Evolutionary conservation across 2,113 vertebrate genomes (phyloP), one percentile per base, ranked within the genome.

Genomic region (Calidris pugnax): DNA sequence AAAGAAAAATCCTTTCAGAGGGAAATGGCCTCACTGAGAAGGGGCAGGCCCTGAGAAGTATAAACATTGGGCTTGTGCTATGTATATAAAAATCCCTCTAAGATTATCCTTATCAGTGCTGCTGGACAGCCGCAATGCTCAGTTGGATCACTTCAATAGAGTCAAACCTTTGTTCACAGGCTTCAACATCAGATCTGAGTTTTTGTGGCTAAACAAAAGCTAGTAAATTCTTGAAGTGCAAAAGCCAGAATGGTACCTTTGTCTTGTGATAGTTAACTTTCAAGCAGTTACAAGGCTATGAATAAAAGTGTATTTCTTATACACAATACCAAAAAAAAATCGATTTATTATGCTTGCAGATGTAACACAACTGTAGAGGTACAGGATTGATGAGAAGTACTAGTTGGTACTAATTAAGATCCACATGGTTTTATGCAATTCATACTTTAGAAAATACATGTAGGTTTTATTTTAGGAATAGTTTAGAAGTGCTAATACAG

Each of bases 401-500:
- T 32, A 91, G 66, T 83, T 71, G 59, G 47, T 19, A 63, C 51
- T 68, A 88, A 73, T n/a, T 45, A 56, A 53, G 60, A 67, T 24
- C 84, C 60, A 87, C 56, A 83, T 41, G 75, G 56, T 30, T 87
- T 94, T 56, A 93, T 37, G 24, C 60, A 80, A 14, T 47, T 81
- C 64, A 77, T 24, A 72, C 81, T 89, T 77, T 24, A 41, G 47
- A 39, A 74, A 81, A 59, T 63, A 89, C 72, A 91, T 24, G 87
- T 48, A 68, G 30, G 37, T 92, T 95, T 92, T 85, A 79, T 56
- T 80, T 16, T 77, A 62, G 73, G n/a, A 94, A 92, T 64, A 85
- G 41, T 64, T 93, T 45, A 66, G 45, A 53, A 55, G 28, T 64
- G 24, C 39, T 59, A 47, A 26, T 35, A 69, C 28, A 50, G 45